Evolutionary conservation across 2,797 vertebrate genomes (phyloP).

Genomic region (Paguma larvata): DNA sequence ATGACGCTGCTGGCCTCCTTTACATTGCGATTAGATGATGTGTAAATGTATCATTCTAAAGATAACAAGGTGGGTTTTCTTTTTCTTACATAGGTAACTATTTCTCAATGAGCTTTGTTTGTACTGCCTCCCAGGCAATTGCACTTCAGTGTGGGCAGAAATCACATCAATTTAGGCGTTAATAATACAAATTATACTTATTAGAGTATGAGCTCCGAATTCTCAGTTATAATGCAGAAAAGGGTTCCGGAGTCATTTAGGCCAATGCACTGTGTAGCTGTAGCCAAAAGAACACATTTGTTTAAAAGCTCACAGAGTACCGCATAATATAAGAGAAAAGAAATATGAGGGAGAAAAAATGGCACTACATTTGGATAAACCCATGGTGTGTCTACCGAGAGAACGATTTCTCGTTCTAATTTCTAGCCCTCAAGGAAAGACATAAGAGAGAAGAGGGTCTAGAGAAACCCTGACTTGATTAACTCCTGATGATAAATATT

Average conservation of each 20-base stretch:
- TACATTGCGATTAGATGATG: background rate
- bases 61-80: background rate
- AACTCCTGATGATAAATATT: background rate
- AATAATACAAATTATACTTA: slow-evolving; percentile 49
- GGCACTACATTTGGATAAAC: background rate
- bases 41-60: slow-evolving; percentile 21
- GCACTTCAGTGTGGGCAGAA: background rate
- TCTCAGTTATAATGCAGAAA: background rate
- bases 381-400: background rate
- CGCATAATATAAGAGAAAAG: background rate
- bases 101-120: slow-evolving; percentile 32
- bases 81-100: background rate
- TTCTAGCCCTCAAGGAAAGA: slow-evolving; percentile 1
- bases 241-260: background rate
- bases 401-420: background rate
- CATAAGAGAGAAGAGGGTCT: background rate
- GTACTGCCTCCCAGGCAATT: background rate
- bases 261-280: background rate
- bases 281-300: background rate
- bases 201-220: slow-evolving; percentile 20
- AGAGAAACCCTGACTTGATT: background rate
- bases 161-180: background rate
- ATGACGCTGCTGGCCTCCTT: background rate
- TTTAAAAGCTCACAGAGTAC: background rate
- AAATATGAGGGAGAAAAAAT: background rate